Conservation (phyloP, 2,888 invertebrate genomes). For the Agonum fuliginosum region DNA sequence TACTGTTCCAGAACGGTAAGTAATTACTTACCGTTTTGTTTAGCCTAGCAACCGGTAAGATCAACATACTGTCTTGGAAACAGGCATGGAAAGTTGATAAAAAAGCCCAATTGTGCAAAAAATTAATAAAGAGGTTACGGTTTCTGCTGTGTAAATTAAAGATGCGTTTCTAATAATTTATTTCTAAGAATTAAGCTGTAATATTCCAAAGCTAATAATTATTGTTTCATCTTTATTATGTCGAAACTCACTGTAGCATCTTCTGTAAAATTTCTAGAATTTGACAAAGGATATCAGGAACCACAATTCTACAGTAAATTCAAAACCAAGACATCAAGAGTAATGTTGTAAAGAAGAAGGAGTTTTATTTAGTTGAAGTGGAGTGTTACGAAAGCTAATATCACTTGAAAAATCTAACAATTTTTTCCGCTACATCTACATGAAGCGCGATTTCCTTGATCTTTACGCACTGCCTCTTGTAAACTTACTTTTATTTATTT, state of each 20-base stretch:
- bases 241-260: background rate
- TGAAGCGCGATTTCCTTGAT: slow-evolving; percentile 25
- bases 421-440: slow-evolving; percentile 35
- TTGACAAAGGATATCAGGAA: background rate
- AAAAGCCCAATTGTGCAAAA: too few species aligned
- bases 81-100: too few species aligned
- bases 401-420: slow-evolving; percentile 28
- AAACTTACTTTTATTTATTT: slow-evolving; percentile 25
- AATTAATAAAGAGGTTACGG: too few species aligned
- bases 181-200: background rate
- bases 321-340: background rate
- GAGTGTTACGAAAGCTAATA: slow-evolving; percentile 26
- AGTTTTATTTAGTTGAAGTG: slow-evolving; percentile 1
- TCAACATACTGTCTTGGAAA: too few species aligned
- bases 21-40: too few species aligned
- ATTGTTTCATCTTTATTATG: background rate
- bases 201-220: background rate
- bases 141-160: too few species aligned
- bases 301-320: background rate
- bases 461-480: slow-evolving; percentile 34
- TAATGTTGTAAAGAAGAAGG: slow-evolving; percentile 1
- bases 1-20: too few species aligned
- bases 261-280: background rate
- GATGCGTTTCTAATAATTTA: background rate
- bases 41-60: too few species aligned